Evolutionary conservation across 2,797 vertebrate species (phyloP).

Genomic region (Anguilla anguilla): DNA sequence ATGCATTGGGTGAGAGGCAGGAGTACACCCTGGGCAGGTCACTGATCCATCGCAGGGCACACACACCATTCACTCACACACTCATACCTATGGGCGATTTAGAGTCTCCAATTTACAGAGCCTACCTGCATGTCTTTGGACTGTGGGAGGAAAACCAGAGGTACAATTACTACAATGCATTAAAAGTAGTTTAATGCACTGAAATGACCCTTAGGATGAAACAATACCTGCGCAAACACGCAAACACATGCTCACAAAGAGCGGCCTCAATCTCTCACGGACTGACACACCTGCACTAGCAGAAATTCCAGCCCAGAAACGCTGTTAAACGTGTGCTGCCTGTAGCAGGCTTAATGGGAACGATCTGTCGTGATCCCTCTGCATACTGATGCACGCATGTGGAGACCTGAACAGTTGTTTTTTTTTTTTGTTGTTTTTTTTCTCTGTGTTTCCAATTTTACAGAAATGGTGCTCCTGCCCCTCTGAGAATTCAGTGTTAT

Average conservation of each 20-base stretch:
- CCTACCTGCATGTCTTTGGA: too few species aligned
- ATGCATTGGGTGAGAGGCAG: too few species aligned
- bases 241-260: constrained; percentile 20
- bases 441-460: not conserved
- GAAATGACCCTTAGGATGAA: not conserved
- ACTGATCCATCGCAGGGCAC: too few species aligned
- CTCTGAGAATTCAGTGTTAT: not conserved
- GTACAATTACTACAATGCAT: not conserved
- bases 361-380: not conserved
- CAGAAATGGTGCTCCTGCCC: not conserved
- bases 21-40: too few species aligned
- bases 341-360: not conserved
- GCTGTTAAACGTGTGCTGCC: not conserved
- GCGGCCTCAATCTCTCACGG: not conserved
- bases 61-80: too few species aligned
- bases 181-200: not conserved
- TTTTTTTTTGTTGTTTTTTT: not conserved
- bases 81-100: too few species aligned
- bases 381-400: not conserved
- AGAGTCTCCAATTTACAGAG: too few species aligned
- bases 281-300: not conserved
- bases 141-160: too few species aligned
- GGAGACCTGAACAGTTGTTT: not conserved
- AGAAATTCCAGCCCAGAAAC: not conserved
- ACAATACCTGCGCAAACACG: constrained; percentile 18